Percentiles rank a stretch among this genome's conserved stretches.
Evolutionary conservation across 2,797 vertebrate genomes (phyloP).

Genomic region (Halcyon badia): DNA sequence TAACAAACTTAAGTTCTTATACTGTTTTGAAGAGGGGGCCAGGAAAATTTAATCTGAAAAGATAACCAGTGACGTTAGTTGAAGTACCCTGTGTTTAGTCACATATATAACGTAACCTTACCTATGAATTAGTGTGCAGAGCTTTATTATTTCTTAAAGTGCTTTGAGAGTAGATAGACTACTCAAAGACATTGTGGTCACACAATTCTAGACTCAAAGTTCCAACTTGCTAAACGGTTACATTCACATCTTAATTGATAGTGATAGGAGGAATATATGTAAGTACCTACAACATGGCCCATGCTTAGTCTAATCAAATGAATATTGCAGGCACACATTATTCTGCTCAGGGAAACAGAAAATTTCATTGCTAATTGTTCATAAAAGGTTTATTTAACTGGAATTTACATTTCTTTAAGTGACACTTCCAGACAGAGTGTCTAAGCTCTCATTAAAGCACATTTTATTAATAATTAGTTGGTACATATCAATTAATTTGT

Average conservation of each 20-base stretch:
- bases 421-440: constrained; percentile 56
- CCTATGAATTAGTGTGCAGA: background rate
- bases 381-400: constrained; percentile 59
- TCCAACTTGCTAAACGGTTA: background rate
- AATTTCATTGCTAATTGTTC: constrained; percentile 59
- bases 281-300: background rate
- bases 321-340: constrained; percentile 36
- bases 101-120: background rate
- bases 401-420: constrained; percentile 61
- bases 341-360: constrained; percentile 65
- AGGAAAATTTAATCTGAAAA: background rate
- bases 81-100: background rate
- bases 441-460: constrained; percentile 53
- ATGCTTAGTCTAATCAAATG: background rate
- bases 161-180: too few species aligned
- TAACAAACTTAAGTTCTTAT: background rate
- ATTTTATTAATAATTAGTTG: constrained; percentile 70
- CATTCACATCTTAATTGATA: background rate
- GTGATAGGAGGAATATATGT: background rate
- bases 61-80: background rate
- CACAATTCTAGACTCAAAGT: background rate
- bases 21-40: background rate
- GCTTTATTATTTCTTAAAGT: background rate
- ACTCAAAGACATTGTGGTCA: background rate
- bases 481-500: constrained; percentile 71